phyloP scores from a whole-genome alignment of 2,113 vertebrate species.

The Tenrec ecaudatus region DNA sequence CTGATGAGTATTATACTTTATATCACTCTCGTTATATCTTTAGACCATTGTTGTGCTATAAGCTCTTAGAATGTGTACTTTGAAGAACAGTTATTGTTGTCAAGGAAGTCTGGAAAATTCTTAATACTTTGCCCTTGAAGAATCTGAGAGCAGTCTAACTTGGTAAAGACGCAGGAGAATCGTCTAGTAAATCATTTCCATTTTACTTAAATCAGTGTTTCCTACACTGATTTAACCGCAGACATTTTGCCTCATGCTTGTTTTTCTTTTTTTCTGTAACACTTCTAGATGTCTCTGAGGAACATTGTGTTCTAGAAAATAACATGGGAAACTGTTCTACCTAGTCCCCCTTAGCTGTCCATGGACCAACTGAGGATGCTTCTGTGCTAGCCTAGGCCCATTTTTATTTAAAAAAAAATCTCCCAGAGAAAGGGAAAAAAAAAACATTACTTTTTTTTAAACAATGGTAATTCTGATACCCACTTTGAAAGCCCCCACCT shows the following conservation, averaged over 20 bases:
- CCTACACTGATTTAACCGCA: neutral
- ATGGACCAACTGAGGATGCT: neutral
- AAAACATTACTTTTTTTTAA: conserved; percentile 44
- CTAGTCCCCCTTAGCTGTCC: neutral
- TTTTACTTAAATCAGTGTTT: conserved; percentile 45
- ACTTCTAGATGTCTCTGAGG: neutral
- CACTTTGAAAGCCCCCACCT: neutral
- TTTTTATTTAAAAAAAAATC: conserved; percentile 26
- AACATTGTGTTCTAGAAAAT: conserved; percentile 32
- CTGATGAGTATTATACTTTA: conserved; percentile 48
- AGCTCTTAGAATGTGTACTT: neutral
- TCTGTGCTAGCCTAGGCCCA: neutral
- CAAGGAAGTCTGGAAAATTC: conserved; percentile 14
- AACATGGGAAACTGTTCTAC: conserved; percentile 22
- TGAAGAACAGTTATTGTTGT: conserved; percentile 46
- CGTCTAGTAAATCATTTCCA: neutral
- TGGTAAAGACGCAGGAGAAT: neutral
- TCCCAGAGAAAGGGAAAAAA: conserved; percentile 2
- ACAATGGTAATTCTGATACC: conserved; percentile 18
- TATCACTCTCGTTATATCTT: conserved; percentile 13
- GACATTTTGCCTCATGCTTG: neutral
- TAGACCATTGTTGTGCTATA: conserved; percentile 7
- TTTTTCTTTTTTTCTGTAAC: neutral
- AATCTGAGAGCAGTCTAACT: neutral
- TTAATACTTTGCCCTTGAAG: conserved; percentile 25